Evolutionary conservation across 2,113 vertebrate species (phyloP), one percentile per base, ranked within the genome.

Genomic region (Entomyzon cyanotis): DNA sequence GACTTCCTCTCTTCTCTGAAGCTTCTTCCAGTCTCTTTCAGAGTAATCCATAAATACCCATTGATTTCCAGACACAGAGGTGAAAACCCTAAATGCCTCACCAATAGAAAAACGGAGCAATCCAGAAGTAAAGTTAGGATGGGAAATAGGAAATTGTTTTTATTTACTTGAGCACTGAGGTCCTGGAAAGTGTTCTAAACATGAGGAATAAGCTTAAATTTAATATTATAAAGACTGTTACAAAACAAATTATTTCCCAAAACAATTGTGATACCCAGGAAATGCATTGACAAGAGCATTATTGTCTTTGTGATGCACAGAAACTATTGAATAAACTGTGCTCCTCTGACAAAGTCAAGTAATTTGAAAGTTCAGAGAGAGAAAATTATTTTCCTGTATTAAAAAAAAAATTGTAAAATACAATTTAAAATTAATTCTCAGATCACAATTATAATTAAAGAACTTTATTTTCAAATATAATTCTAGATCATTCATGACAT

Each of bases 21-120:
- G n/a, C 4, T 52, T 19, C 12, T 75, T 79, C 11, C 33, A 41
- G 3, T 62, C 20, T 85, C 42, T 86, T 86, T 59, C 41, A 62
- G 71, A 70, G 15, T 31, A 76, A 7, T 64, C 15, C 24, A 19
- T 15, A 87, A 23, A 49, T 15, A 58, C 8, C 62, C 11, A 49
- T 0, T 19, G 3, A 14, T 50, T 46, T 46, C 11, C 3, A 4
- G 25, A 53, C 27, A 58, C 5, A 62, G 12, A 2, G 7, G 11
- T 12, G 13, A 86, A 91, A 44, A 5, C 6, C n/a, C 22, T 41
- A 42, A 83, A 71, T 1, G 2, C 5, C 4, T 69, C 6, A 15
- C 11, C 0, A 0, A 2, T 1, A 52, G 68, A 55, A 71, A 33
- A 75, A 15, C 4, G 16, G 31, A n/a, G 13, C 15, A 19, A 68